Evolutionary conservation across 2,797 vertebrate species (phyloP), one percentile per base, ranked within the genome.

Genomic region (Ciconia nigra): DNA sequence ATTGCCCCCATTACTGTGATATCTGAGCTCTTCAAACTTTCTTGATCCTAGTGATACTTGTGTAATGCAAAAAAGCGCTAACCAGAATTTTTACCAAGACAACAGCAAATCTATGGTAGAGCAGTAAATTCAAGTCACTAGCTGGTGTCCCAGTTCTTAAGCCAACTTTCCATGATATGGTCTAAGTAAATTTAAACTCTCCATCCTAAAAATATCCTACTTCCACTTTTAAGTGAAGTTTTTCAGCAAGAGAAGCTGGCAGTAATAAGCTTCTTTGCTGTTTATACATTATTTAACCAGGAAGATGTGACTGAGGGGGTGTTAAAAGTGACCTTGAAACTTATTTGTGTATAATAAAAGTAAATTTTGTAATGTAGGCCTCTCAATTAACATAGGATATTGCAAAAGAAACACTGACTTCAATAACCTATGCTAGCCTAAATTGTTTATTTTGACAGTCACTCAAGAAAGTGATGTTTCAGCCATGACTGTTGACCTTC

Each of bases 401-500:
- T 78, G 58, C 65, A 90, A 83, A 93, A 93, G 69, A 95, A 94
- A 86, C 49, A 83, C 46, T 76, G 72, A 81, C 65, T 91, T 91
- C 39, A 82, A 52, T 94, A 95, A 94, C 47, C 39, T 84, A 10
- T 63, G 66, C 25, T 87, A 82, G 44, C 8, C 39, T 89, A 92
- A 93, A 91, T 51, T 84, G 81, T 94, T 94, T 92, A 72, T 88
- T 94, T 94, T 96, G 93, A 94, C 73, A 96, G 77, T 52, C 59
- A 67, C 42, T 92, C 83, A 73, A 77, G 73, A 90, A 93, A 94
- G 51, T 90, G 88, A 95, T 94, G 66, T 62, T 93, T 95, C 93
- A 97, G 81, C 66, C 55, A 42, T 83, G 86, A 83, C 91, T 96
- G 44, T n/a, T 93, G 91, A 94, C 77, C 85, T 94, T 92, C 62